phyloP scores from a whole-genome alignment of 2,113 vertebrate genomes.

The Falcunculus frontatus region DNA sequence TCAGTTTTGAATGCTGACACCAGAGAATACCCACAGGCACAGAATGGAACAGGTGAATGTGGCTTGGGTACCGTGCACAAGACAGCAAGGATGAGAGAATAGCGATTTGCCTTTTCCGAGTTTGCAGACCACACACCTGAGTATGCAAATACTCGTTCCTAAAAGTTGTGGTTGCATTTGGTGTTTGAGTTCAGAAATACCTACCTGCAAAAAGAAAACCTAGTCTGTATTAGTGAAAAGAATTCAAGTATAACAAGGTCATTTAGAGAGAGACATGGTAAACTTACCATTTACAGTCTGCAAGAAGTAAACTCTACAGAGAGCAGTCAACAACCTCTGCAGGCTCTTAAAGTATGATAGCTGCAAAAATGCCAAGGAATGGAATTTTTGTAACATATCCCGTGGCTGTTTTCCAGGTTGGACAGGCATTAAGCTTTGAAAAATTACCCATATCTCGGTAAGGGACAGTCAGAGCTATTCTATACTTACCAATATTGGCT shows the following conservation, averaged over 20 bases:
- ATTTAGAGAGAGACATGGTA: not conserved
- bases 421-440: not conserved
- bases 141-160: not conserved
- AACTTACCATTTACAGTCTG: not conserved
- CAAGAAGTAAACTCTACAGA: not conserved
- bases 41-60: not conserved
- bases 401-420: constrained; percentile 19
- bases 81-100: not conserved
- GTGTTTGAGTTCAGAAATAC: not conserved
- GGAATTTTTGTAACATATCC: not conserved
- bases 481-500: constrained; percentile 7
- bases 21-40: not conserved
- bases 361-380: not conserved
- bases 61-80: not conserved
- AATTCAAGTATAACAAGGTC: not conserved
- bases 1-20: not conserved
- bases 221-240: not conserved
- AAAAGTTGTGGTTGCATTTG: not conserved
- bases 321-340: not conserved
- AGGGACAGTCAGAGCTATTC: constrained; percentile 4
- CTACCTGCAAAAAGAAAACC: not conserved
- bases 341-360: not conserved
- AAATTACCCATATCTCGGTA: not conserved
- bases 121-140: not conserved
- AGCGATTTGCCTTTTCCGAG: not conserved